A percentile compares a stretch with the other conserved stretches of the same genome.
Conservation (phyloP, 1,140 invertebrate genomes). For the Bombus turneri region DNA sequence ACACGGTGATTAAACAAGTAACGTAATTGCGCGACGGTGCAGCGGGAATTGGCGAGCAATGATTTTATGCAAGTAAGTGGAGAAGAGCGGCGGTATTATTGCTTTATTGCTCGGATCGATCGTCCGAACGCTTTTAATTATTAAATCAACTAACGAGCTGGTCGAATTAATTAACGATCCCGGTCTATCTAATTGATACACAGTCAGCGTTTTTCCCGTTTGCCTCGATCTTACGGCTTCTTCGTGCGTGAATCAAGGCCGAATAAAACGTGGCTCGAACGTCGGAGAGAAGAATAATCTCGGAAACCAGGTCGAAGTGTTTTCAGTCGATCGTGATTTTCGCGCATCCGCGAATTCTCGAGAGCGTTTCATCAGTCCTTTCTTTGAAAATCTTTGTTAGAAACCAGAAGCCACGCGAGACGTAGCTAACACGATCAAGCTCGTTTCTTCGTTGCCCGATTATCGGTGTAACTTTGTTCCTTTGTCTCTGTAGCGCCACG, state of each 20-base stretch:
- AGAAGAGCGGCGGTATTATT: constrained; percentile 34
- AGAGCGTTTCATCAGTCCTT: not conserved
- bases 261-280: not conserved
- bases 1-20: constrained; percentile 26
- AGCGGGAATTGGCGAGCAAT: not conserved
- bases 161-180: constrained; percentile 54
- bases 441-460: not conserved
- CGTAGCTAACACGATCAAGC: not conserved
- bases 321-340: constrained; percentile 2
- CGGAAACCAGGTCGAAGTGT: not conserved
- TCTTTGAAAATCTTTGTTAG: not conserved
- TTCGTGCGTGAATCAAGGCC: not conserved
- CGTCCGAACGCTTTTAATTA: constrained; percentile 57
- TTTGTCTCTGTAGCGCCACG: not conserved
- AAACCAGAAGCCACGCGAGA: not conserved
- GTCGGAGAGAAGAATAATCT: not conserved
- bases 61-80: not conserved
- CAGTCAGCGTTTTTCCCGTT: not conserved
- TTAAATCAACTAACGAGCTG: constrained; percentile 42
- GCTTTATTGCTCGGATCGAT: constrained; percentile 55
- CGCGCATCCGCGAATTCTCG: not conserved
- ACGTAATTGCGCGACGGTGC: constrained; percentile 5
- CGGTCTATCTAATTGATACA: constrained; percentile 26
- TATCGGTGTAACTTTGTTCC: not conserved
- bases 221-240: not conserved